A percentile compares a stretch with the other conserved stretches of the same genome.
Evolutionary conservation across 2,113 vertebrate genomes (phyloP).

Genomic region (Boleophthalmus pectinirostris): DNA sequence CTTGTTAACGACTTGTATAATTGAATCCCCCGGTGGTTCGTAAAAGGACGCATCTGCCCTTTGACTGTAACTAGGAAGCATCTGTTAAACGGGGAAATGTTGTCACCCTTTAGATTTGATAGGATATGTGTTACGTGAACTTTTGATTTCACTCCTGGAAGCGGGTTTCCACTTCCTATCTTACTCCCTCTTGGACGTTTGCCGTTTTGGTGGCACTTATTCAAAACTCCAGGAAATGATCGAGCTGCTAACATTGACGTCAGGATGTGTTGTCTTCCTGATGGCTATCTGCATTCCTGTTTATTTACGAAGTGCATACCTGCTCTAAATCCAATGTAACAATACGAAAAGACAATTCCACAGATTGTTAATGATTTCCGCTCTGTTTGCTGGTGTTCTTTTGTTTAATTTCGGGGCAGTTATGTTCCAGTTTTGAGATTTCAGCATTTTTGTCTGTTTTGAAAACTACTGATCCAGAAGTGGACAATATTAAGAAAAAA

Average conservation of each 20-base stretch:
- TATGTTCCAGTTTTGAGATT: background rate
- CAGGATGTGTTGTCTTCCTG: background rate
- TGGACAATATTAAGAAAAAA: no score
- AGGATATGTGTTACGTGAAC: background rate
- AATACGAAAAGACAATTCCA: constrained; percentile 27
- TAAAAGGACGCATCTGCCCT: constrained; percentile 29
- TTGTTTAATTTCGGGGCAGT: background rate
- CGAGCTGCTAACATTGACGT: background rate
- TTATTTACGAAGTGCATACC: constrained; percentile 34
- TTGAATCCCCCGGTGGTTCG: background rate
- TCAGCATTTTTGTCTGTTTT: background rate
- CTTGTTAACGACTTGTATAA: constrained; percentile 3
- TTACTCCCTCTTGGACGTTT: background rate
- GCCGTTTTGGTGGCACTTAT: background rate
- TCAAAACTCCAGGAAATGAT: background rate
- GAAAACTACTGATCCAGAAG: no score
- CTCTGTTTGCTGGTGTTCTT: background rate
- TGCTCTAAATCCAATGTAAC: constrained; percentile 12
- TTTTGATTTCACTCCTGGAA: constrained; percentile 1
- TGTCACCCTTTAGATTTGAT: constrained; percentile 20
- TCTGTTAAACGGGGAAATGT: constrained; percentile 15
- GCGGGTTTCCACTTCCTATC: background rate
- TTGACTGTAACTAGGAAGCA: constrained; percentile 22
- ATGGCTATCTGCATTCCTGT: constrained; percentile 36
- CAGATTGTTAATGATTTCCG: background rate